phyloP scores from a whole-genome alignment of 1,140 invertebrate genomes.

The Drosophila erecta region DNA sequence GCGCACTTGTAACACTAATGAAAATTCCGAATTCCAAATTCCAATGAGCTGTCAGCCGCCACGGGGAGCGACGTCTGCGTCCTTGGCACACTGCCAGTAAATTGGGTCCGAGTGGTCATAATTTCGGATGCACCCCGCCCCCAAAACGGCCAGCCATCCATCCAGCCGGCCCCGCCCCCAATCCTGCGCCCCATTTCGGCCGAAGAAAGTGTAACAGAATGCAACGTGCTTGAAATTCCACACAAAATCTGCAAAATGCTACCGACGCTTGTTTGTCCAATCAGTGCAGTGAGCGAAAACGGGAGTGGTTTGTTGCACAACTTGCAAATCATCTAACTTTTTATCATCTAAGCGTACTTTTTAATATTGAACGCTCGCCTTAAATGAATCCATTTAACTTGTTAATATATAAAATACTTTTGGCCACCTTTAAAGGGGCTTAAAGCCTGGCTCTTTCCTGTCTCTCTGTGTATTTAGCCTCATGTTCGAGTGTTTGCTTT shows the following conservation, averaged over 20 bases:
- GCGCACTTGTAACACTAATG: conserved; percentile 78
- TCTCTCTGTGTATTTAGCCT: background rate
- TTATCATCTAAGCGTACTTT: too few species aligned
- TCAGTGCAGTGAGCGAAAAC: conserved; percentile 21
- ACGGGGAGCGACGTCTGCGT: conserved; percentile 41
- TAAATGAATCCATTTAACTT: too few species aligned
- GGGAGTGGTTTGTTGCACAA: too few species aligned
- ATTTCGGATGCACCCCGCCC: conserved; percentile 53
- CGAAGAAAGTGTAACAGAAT: conserved; percentile 44
- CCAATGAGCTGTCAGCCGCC: conserved; percentile 69
- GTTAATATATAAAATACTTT: background rate
- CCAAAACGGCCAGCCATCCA: conserved; percentile 9
- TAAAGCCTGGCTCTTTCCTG: background rate
- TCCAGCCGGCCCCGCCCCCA: conserved; percentile 5
- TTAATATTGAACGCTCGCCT: too few species aligned
- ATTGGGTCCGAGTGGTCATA: conserved; percentile 76
- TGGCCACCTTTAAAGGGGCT: background rate
- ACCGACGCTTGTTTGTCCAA: conserved; percentile 30
- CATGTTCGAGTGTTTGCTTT: conserved; percentile 3
- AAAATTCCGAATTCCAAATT: conserved; percentile 80
- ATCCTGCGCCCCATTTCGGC: too few species aligned
- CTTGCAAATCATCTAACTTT: too few species aligned
- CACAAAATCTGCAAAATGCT: conserved; percentile 56
- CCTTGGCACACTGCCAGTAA: conserved; percentile 74
- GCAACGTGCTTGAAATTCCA: conserved; percentile 64